Conservation (phyloP, 2,113 vertebrate genomes). For the Gobio gobio region DNA sequence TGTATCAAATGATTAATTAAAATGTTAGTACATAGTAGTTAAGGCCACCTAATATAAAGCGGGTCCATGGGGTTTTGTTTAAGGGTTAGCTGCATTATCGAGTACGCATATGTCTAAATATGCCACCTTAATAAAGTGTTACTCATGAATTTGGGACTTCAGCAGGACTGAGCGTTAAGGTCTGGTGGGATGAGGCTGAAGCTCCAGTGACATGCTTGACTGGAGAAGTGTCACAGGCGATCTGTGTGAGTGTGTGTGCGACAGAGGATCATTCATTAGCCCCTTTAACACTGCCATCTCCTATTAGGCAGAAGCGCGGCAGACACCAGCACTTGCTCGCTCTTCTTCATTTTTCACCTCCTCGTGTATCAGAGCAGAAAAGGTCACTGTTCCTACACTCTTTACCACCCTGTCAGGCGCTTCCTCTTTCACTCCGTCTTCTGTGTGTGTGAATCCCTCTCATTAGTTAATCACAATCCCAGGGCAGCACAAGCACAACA, state of each 20-base stretch:
- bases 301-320: slow-evolving; percentile 2
- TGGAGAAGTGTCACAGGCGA: background rate
- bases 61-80: no score
- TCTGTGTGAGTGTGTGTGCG: background rate
- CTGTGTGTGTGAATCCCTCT: background rate
- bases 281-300: slow-evolving; percentile 31
- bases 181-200: background rate
- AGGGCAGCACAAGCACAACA: background rate
- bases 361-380: slow-evolving; percentile 17
- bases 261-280: slow-evolving; percentile 39
- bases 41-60: no score
- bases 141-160: no score
- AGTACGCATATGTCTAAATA: no score
- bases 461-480: slow-evolving; percentile 1
- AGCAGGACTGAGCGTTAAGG: no score
- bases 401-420: background rate
- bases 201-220: background rate
- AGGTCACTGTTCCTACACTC: background rate
- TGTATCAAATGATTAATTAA: no score
- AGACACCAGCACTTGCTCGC: slow-evolving; percentile 28
- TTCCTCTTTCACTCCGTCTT: background rate
- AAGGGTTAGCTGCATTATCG: no score
- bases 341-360: slow-evolving; percentile 39
- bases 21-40: no score
- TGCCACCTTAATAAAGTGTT: no score